These are phyloP conservation scores for Upupa epops DNA, from an alignment of 2,113 vertebrate species.

Conservation along the genomic window DNA sequence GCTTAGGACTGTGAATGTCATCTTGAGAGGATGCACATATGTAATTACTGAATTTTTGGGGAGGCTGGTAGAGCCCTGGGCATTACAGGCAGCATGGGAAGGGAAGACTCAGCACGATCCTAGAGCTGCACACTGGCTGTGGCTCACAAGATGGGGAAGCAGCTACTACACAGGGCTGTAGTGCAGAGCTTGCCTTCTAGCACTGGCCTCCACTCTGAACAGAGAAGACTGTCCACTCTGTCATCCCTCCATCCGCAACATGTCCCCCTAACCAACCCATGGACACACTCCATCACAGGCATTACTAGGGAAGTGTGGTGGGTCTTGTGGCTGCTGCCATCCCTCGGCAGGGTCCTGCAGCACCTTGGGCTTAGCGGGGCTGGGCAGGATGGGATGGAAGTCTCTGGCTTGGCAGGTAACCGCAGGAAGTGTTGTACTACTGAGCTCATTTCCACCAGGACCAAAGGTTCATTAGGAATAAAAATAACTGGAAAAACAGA, in stretches of 20 bases:
- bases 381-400: not conserved
- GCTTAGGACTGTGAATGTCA: not conserved
- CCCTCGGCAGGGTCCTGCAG: not conserved
- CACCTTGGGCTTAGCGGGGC: rapidly evolving
- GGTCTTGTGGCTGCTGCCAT: not conserved
- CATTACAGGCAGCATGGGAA: rapidly evolving
- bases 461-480: not conserved
- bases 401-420: slow-evolving; percentile 7
- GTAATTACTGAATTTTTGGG: rapidly evolving
- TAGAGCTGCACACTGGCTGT: not conserved
- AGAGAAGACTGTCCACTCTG: rapidly evolving
- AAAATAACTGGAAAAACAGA: slow-evolving; percentile 20
- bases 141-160: not conserved
- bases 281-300: not conserved
- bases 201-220: rapidly evolving
- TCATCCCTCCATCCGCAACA: not conserved
- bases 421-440: slow-evolving; percentile 16
- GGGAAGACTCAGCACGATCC: rapidly evolving
- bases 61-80: not conserved
- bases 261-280: rapidly evolving
- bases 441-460: slow-evolving; percentile 54
- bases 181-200: not conserved
- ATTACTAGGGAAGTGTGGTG: rapidly evolving
- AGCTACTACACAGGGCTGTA: rapidly evolving
- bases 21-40: not conserved